A percentile compares a stretch with the other conserved stretches of the same genome.
Conservation (phyloP, 2,888 invertebrate species). For the Urechis unicinctus region DNA sequence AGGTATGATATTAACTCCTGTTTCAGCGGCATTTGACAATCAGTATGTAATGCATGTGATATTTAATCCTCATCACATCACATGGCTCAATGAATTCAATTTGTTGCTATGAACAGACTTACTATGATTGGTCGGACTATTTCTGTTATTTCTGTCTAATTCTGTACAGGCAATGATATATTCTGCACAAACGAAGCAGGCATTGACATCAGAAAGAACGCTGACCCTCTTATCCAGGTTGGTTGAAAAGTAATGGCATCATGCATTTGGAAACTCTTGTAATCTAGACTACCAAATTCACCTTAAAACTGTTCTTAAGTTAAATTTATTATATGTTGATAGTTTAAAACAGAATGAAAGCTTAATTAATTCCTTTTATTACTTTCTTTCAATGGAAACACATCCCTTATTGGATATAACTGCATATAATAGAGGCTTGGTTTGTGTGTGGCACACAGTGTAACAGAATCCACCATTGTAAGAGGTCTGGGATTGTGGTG, state of each 20-base stretch:
- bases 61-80: no score
- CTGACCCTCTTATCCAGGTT: slow-evolving; percentile 41
- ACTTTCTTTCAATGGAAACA: not conserved
- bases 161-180: slow-evolving; percentile 35
- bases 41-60: no score
- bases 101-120: not conserved
- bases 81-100: not conserved
- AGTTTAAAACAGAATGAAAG: no score
- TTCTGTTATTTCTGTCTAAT: slow-evolving; percentile 4
- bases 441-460: slow-evolving; percentile 14
- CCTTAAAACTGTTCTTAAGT: no score
- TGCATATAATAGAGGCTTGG: not conserved
- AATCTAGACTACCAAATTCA: no score
- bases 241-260: no score
- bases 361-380: no score
- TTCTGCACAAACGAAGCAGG: slow-evolving; percentile 41
- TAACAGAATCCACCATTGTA: slow-evolving; percentile 42
- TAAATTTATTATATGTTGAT: no score
- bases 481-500: slow-evolving; percentile 42
- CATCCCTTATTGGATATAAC: no score
- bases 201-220: slow-evolving; percentile 39
- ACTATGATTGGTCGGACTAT: not conserved
- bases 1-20: slow-evolving; percentile 21
- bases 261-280: no score
- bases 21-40: no score